Base-by-base conservation (phyloP, 2,888 invertebrate species). In the Xestoiulus laeticollis region DNA sequence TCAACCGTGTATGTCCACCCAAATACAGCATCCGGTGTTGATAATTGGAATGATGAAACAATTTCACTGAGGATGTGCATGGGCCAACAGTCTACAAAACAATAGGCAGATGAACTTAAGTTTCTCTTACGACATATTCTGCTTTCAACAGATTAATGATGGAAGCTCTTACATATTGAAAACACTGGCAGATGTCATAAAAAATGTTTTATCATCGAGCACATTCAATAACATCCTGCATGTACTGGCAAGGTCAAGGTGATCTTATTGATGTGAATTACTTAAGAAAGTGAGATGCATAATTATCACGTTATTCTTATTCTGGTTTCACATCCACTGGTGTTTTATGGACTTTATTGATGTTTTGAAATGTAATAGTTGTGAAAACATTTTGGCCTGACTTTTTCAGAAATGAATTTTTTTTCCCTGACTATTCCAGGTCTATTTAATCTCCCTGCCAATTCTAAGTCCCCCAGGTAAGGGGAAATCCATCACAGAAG, bases 21-120 rank as follows among this genome's bases (percentile, higher is more conserved):
- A 78, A 12, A 78, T 26, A 78, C 8, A 78, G 78, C 78, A 78
- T 78, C 78, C 78, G 78, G 78, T 78, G 78, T 30, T 78, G 78
- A 78, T 78, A 78, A 78, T 78, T 78, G 78, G 30, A 30, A 26
- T 12, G 78, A 78, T 78, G 78, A 78, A 78, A 78, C 78, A 78
- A 78, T 78, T 78, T 78, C 10, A 78, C 78, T 26, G 14, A 78
- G 78, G 78, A 78, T 78, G 78, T 78, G 30, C 30, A 14, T 30
- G 78, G 26, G 30, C 30, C 78, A 30, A 30, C 78, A 78, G 30
- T 78, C 30, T 30, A 78, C 26, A 78, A 78, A 26, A 78, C 30
- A 78, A 78, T 78, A 8, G n/a, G 78, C 78, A 26, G 2, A 78
- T 78, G 26, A 78, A 78, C 30, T 26, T 78, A 0, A 78, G 30